These are phyloP conservation scores for Genyomyrus donnyi DNA, from an alignment of 2,113 vertebrate genomes.

Conservation along the genomic window DNA sequence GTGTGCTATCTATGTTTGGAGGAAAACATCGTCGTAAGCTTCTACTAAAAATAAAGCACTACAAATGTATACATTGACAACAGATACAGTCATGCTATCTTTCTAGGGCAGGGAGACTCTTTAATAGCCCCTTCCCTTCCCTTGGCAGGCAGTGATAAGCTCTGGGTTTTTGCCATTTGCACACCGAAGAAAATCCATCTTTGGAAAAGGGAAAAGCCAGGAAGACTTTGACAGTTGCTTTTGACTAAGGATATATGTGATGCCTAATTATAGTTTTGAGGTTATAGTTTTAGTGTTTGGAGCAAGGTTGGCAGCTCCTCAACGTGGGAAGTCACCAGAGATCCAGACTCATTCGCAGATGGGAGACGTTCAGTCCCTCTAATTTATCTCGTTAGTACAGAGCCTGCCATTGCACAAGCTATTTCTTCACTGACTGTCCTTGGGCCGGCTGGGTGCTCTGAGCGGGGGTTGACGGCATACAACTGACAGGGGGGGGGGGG, in stretches of 20 bases:
- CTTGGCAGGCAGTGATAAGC: background rate
- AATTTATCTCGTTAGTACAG: background rate
- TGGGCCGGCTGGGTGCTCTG: background rate
- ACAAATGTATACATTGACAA: slow-evolving; percentile 25
- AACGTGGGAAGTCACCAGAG: background rate
- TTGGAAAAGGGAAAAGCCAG: background rate
- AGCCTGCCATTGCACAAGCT: background rate
- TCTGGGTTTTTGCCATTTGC: background rate
- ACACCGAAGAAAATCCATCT: background rate
- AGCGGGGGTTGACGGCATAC: background rate
- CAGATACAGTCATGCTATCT: slow-evolving; percentile 19
- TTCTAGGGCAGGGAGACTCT: background rate
- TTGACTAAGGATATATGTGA: slow-evolving; percentile 12
- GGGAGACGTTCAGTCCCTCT: background rate
- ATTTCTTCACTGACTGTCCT: background rate
- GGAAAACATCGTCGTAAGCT: slow-evolving; percentile 27
- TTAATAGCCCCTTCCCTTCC: background rate
- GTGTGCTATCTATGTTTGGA: slow-evolving; percentile 24
- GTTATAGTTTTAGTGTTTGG: background rate
- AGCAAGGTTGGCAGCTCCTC: slow-evolving; percentile 1
- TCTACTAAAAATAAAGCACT: slow-evolving; percentile 41
- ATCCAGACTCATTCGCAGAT: background rate
- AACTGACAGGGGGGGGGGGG: background rate
- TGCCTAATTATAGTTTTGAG: slow-evolving; percentile 6
- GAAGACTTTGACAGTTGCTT: slow-evolving; percentile 8